phyloP scores from a whole-genome alignment of 2,888 invertebrate genomes.

The Acronicta alni region DNA sequence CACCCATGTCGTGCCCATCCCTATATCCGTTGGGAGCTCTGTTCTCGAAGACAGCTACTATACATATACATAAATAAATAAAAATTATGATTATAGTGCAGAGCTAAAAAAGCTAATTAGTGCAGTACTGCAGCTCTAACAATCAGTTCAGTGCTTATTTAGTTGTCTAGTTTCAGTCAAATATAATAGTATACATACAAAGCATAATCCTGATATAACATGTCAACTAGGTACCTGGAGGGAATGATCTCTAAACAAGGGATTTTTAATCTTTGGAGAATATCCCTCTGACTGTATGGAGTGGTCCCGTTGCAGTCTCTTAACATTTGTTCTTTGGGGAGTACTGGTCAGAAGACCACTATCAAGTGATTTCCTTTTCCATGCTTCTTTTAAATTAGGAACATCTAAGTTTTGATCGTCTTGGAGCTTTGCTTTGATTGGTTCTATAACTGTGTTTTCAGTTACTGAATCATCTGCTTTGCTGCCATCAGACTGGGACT shows the following conservation, averaged over 20 bases:
- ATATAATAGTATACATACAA: background rate
- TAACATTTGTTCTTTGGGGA: slow-evolving; percentile 68
- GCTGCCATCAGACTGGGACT: slow-evolving; percentile 74
- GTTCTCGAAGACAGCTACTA: too few relatives aligned
- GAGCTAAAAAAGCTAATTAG: too few relatives aligned
- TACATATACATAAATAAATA: too few relatives aligned
- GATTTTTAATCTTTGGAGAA: slow-evolving; percentile 81
- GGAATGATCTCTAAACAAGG: slow-evolving; percentile 84
- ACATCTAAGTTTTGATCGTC: slow-evolving; percentile 77
- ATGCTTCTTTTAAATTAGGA: slow-evolving; percentile 71
- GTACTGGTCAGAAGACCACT: slow-evolving; percentile 74
- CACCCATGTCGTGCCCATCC: too few relatives aligned
- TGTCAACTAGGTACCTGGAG: slow-evolving; percentile 71
- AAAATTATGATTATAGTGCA: too few relatives aligned
- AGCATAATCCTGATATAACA: background rate
- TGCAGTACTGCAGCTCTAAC: too few relatives aligned
- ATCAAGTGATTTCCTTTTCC: slow-evolving; percentile 81
- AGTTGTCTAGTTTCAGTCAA: background rate
- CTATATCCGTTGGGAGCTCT: too few relatives aligned
- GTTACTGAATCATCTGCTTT: slow-evolving; percentile 78
- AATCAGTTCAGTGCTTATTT: background rate
- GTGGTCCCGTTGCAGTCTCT: slow-evolving; percentile 81
- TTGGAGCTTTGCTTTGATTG: slow-evolving; percentile 59
- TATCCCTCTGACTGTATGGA: slow-evolving; percentile 86
- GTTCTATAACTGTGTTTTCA: slow-evolving; percentile 77